Base-by-base conservation (phyloP, 2,888 invertebrate genomes). In the Apodemia duryi region DNA sequence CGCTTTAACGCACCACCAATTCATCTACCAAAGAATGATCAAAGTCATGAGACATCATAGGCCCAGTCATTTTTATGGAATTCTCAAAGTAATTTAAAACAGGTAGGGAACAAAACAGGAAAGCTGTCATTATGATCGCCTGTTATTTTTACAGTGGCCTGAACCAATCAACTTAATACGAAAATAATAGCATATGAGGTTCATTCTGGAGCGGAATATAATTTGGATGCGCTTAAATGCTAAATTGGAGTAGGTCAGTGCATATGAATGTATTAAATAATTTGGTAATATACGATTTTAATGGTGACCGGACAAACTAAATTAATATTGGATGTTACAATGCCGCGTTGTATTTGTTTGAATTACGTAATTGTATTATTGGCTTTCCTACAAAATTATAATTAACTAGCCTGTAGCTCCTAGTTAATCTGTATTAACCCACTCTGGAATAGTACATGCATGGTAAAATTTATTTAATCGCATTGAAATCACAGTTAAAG, bases 131-230 rank as follows among this genome's bases (percentile, higher is more conserved):
- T 88, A 88, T 84, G 81, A 84, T 86, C 61, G 51, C 61, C 84
- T 66, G 65, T 63, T 68, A 72, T 79, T 81, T 83, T 79, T 77
- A 80, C 84, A 80, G 84, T 81, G 85, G 85, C 83, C 77, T 75
- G 77, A 78, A 81, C 79, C 85, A 81, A 86, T 88, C 82, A 76
- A 83, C 80, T 83, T 90, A 90, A 89, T 89, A 83, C 74, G 87
- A 88, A 88, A 85, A 90, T 90, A 90, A 90, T 88, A 84, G 83
- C 83, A 79, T 83, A 81, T 79, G 83, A 80, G 77, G 75, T 79
- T 84, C 79, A 85, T 86, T 85, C 84, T 79, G 72, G 75, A 71
- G 71, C 77, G 81, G 77, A 80, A 78, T 74, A 72, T 83, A 81
- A 85, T 83, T 79, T 78, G 75, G 72, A 75, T 70, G 74, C 71